Evolutionary conservation across 1,140 invertebrate species (phyloP).

Genomic region (Charaxes varanes): DNA sequence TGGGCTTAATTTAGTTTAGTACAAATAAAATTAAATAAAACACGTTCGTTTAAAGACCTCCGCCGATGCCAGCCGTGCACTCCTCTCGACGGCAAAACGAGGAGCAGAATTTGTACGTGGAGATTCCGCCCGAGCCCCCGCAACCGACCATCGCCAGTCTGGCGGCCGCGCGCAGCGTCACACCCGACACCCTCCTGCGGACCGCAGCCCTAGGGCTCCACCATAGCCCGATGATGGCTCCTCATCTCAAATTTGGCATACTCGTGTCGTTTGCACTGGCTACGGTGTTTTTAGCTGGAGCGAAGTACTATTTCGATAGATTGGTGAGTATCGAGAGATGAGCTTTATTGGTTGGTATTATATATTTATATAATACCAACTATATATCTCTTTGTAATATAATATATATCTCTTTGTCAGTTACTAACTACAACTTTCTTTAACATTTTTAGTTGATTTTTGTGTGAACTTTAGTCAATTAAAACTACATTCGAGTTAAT

Average conservation of each 20-base stretch:
- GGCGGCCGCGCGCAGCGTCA: slow-evolving; percentile 58
- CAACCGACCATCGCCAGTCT: slow-evolving; percentile 57
- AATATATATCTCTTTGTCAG: too few species aligned
- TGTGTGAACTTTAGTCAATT: too few species aligned
- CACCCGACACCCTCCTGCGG: slow-evolving; percentile 53
- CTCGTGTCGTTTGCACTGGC: slow-evolving; percentile 79
- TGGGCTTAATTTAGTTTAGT: too few species aligned
- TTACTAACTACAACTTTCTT: too few species aligned
- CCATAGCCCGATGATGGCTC: slow-evolving; percentile 70
- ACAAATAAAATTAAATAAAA: too few species aligned
- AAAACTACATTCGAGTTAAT: too few species aligned
- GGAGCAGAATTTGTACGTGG: slow-evolving; percentile 58
- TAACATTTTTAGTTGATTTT: too few species aligned
- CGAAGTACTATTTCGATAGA: slow-evolving; percentile 81
- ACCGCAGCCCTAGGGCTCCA: slow-evolving; percentile 61
- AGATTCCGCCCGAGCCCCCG: slow-evolving; percentile 52
- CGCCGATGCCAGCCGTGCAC: slow-evolving; percentile 47
- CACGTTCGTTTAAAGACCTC: slow-evolving; percentile 32
- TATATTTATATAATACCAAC: too few species aligned
- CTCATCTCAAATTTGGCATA: slow-evolving; percentile 78
- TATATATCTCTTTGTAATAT: too few species aligned
- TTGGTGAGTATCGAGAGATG: too few species aligned
- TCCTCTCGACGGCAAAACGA: slow-evolving; percentile 32
- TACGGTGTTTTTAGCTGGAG: slow-evolving; percentile 78
- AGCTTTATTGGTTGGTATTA: too few species aligned